A percentile compares a stretch with the other conserved stretches of the same genome.
These are phyloP conservation scores for Rhorus exstirpatorius DNA, from an alignment of 2,888 invertebrate species.

Conservation along the genomic window DNA sequence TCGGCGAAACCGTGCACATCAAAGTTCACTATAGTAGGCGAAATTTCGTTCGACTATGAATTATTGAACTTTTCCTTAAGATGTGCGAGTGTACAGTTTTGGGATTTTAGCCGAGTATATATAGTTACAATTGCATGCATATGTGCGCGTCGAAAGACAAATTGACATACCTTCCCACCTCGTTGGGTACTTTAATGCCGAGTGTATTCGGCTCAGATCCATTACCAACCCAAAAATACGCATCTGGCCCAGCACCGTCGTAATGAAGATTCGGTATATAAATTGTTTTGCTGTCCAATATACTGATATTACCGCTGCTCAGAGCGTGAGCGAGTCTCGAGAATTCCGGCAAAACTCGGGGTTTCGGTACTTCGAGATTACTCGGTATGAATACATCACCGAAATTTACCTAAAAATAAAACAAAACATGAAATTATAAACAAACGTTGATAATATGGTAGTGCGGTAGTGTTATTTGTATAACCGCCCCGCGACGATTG, in stretches of 20 bases:
- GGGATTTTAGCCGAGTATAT: too few species aligned
- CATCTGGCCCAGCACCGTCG: conserved; percentile 96
- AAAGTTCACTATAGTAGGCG: too few species aligned
- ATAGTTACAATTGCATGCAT: too few species aligned
- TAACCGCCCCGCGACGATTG: conserved; percentile 3
- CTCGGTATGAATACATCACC: conserved; percentile 94
- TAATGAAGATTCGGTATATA: conserved; percentile 97
- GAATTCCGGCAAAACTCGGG: conserved; percentile 94
- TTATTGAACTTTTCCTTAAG: too few species aligned
- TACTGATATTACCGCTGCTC: conserved; percentile 96
- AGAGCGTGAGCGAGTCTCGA: conserved; percentile 95
- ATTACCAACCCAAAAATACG: conserved; percentile 98
- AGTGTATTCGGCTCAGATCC: conserved; percentile 93
- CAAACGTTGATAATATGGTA: neutral
- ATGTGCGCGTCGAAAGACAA: too few species aligned
- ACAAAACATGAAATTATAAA: conserved; percentile 58
- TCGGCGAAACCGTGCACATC: too few species aligned
- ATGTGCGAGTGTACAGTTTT: too few species aligned
- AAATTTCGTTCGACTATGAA: too few species aligned
- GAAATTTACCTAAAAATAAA: conserved; percentile 92
- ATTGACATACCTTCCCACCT: conserved; percentile 90
- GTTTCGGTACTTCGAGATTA: conserved; percentile 92
- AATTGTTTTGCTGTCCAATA: conserved; percentile 96
- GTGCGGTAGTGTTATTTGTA: neutral
- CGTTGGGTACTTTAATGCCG: conserved; percentile 96